phyloP scores from a whole-genome alignment of 2,797 vertebrate genomes.

The Liasis olivaceus region DNA sequence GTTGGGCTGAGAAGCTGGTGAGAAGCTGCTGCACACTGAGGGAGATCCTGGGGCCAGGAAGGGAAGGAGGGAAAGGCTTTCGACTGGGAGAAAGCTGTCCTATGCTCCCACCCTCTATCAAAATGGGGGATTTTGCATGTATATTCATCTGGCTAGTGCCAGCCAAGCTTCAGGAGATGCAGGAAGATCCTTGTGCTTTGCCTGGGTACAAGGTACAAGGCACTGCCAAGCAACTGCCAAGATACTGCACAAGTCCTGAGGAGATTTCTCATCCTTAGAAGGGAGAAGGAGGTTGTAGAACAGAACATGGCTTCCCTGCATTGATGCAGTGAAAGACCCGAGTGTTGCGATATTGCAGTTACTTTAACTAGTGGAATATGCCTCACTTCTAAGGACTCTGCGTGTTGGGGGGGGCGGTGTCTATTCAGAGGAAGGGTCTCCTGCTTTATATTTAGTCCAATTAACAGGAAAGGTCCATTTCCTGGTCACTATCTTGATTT shows the following conservation, averaged over 20 bases:
- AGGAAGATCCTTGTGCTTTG: no score
- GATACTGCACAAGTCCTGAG: not conserved
- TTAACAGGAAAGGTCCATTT: not conserved
- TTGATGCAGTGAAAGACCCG: not conserved
- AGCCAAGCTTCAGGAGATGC: no score
- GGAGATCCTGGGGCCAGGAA: not conserved
- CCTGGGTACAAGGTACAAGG: no score
- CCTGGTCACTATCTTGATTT: not conserved
- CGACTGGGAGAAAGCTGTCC: not conserved
- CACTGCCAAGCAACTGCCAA: not conserved
- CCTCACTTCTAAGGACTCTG: not conserved
- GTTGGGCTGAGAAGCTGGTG: not conserved
- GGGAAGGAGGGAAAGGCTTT: conserved; percentile 11
- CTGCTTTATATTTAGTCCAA: no score
- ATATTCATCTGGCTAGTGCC: no score
- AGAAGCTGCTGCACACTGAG: not conserved
- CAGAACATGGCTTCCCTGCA: not conserved
- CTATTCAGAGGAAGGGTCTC: no score
- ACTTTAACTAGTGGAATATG: not conserved
- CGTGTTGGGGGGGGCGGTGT: not conserved
- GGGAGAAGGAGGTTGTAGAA: not conserved
- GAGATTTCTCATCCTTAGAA: not conserved
- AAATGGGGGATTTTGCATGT: not conserved
- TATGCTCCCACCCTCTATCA: not conserved
- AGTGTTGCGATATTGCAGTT: no score